phyloP scores from a whole-genome alignment of 2,888 invertebrate species.

The Mycalesis mineus region DNA sequence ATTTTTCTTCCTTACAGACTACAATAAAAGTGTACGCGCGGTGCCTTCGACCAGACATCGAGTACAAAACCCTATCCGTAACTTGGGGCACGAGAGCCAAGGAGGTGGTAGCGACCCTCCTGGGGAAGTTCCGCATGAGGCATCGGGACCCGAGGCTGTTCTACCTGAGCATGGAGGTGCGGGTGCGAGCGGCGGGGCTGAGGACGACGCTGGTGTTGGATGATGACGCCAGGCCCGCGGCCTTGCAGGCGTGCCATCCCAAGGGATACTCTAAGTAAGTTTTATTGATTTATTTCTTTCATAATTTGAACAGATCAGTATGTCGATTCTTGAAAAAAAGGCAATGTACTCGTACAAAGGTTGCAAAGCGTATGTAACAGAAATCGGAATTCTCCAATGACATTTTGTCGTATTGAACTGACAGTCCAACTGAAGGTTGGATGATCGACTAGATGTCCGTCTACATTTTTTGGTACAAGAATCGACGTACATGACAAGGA shows the following conservation, averaged over 20 bases:
- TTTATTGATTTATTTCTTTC: no score
- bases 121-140: constrained; percentile 93
- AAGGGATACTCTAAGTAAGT: constrained; percentile 92
- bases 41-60: constrained; percentile 93
- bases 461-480: no score
- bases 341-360: no score
- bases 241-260: constrained; percentile 95
- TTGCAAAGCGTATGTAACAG: no score
- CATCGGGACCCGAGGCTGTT: constrained; percentile 95
- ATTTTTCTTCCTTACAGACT: constrained; percentile 79
- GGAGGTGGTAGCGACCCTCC: constrained; percentile 89
- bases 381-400: no score
- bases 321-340: no score
- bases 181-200: constrained; percentile 89
- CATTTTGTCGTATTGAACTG: no score
- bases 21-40: constrained; percentile 94
- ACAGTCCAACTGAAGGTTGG: no score
- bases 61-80: constrained; percentile 95
- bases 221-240: constrained; percentile 92
- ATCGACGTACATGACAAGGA: no score
- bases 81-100: constrained; percentile 92
- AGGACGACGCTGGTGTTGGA: constrained; percentile 90
- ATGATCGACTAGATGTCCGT: no score
- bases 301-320: no score
- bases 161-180: constrained; percentile 96